Conservation (phyloP, 2,797 vertebrate species). For the Microctenopoma steveboyesi region DNA sequence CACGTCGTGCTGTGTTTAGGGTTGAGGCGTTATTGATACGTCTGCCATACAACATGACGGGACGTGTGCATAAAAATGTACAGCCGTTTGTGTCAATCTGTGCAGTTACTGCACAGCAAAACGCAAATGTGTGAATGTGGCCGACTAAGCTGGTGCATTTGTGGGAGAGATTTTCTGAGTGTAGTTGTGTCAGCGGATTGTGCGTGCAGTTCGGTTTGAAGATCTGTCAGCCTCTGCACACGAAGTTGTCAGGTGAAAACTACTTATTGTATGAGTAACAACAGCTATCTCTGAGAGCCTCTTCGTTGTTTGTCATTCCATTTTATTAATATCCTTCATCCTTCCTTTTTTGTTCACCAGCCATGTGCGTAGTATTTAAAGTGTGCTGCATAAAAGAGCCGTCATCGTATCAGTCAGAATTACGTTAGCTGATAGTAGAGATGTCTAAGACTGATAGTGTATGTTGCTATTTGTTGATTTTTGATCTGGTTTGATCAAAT, state of each 20-base stretch:
- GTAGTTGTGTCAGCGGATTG: constrained; percentile 41
- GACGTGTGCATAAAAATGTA: background rate
- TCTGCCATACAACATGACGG: too few relatives aligned
- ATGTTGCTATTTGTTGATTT: background rate
- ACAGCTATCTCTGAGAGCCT: constrained; percentile 36
- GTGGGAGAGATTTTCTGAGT: constrained; percentile 31
- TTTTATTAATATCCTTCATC: constrained; percentile 2
- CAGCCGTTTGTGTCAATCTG: constrained; percentile 18
- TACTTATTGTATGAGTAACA: constrained; percentile 34
- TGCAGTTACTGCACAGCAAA: background rate
- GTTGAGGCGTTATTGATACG: too few relatives aligned
- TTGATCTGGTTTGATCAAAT: constrained; percentile 1
- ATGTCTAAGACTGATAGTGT: background rate
- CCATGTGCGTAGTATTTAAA: background rate
- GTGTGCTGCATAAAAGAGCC: background rate
- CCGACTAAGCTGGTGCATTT: constrained; percentile 34
- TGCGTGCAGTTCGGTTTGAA: constrained; percentile 30
- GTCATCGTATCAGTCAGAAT: background rate
- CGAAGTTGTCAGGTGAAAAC: constrained; percentile 46
- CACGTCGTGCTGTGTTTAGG: background rate
- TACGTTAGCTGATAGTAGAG: background rate
- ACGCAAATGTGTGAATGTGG: constrained; percentile 18
- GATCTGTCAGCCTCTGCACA: constrained; percentile 45
- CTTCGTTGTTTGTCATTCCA: constrained; percentile 29
- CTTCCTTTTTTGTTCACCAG: constrained; percentile 1